Base-by-base conservation (phyloP, 2,888 invertebrate genomes). In the Homarus gammarus region DNA sequence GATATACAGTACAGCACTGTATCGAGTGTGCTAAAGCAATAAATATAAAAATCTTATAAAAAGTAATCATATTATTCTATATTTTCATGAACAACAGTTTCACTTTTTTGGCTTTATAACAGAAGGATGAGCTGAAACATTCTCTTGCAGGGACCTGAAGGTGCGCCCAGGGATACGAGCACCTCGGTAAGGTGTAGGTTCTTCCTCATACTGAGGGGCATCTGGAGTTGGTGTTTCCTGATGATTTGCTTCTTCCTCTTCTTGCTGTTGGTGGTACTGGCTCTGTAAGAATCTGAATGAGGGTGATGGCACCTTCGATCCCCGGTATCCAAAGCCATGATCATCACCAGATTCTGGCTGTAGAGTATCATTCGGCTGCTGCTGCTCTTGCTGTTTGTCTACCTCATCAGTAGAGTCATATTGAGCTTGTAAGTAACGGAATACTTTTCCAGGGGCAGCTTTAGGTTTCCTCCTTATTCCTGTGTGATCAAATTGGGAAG, bases 401-500 rank as follows among this genome's bases (percentile, higher is more conserved):
- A 49, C 27, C 33, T 90, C 90, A 0, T 89, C 89, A 8, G 87
- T 70, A 40, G 81, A 81, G 72, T 90, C 92, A 77, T 92, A 92
- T 68, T 89, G 89, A 22, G 70, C 51, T 40, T 92, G 92, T 27
- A 92, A 68, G 49, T 90, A 89, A 15, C 90, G 82, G 56, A 92
- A 92, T 31, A 92, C 92, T 68, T 78, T 90, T 36, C 92, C 92
- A 22, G 92, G 92, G 27, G 92, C 92, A 56, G 92, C 92, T 61
- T 73, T 89, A 1, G 92, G 92, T 70, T 92, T 92, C 61, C 73
- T 86, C 40, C 81, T 87, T 27, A 84, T 36, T 22, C 86, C 81
- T 38, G 85, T 90, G n/a, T 38, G 64, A 18, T 89, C 92, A 89
- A 90, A 90, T 72, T 92, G 89, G 1, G 92, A 83, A 12, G 90